Evolutionary conservation across 2,797 vertebrate species (phyloP).

Genomic region (Macropodus opercularis): DNA sequence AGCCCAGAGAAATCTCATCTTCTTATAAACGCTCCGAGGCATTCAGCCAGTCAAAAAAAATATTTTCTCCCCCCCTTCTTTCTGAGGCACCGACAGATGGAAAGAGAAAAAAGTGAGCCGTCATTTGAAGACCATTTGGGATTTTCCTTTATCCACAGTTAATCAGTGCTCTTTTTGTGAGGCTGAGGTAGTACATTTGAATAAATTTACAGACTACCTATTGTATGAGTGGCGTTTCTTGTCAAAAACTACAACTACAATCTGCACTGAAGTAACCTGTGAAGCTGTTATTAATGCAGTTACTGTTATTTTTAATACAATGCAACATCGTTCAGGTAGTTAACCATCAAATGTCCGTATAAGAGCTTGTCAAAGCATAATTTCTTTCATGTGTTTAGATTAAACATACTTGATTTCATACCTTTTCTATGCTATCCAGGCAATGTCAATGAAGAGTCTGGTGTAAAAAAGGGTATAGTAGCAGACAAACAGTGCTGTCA

Average conservation of each 20-base stretch:
- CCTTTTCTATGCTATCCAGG: conserved; percentile 44
- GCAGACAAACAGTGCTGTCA: conserved; percentile 71
- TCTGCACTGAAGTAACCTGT: conserved; percentile 17
- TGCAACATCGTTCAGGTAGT: not conserved
- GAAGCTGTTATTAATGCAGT: not conserved
- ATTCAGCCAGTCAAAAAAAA: conserved; percentile 76
- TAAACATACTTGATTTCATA: conserved; percentile 5
- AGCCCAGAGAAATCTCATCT: conserved; percentile 83
- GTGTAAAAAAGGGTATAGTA: conserved; percentile 41
- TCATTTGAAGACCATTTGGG: conserved; percentile 70
- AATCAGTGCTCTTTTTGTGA: conserved; percentile 60
- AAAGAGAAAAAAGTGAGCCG: conserved; percentile 42
- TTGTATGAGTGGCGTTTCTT: conserved; percentile 34
- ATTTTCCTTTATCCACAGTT: conserved; percentile 71
- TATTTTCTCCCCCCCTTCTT: conserved; percentile 48
- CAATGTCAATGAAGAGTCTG: conserved; percentile 57
- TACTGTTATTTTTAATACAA: conserved; percentile 11
- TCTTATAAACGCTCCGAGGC: conserved; percentile 77
- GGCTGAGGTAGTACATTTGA: conserved; percentile 33
- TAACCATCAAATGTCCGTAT: not conserved
- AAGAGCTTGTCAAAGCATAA: conserved; percentile 11
- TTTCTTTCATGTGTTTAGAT: not conserved
- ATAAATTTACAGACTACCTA: conserved; percentile 44
- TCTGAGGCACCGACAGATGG: conserved; percentile 59
- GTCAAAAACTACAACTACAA: conserved; percentile 20